phyloP scores from a whole-genome alignment of 2,113 vertebrate genomes.

The Oncorhynchus tshawytscha region DNA sequence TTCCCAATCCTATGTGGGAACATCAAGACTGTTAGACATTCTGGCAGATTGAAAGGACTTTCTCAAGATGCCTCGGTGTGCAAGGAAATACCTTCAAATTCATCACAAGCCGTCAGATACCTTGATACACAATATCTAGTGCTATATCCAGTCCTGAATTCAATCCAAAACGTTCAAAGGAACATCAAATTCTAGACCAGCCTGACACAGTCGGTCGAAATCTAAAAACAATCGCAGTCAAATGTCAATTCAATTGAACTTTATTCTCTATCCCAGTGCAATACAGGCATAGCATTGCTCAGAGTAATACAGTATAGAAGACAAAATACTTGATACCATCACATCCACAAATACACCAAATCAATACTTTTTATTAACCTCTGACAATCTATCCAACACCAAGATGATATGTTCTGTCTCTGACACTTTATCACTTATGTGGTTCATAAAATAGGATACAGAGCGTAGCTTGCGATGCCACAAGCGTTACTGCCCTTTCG shows the following conservation, averaged over 20 bases:
- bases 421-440: not conserved
- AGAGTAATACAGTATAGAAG: not conserved
- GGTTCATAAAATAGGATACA: slow-evolving; percentile 73
- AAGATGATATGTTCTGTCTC: not conserved
- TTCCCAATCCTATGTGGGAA: not conserved
- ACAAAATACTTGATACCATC: not conserved
- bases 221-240: too few species aligned
- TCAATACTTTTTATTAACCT: not conserved
- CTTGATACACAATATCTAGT: too few species aligned
- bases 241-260: not conserved
- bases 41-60: not conserved
- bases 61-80: too few species aligned
- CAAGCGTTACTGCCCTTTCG: slow-evolving; percentile 70
- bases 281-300: not conserved
- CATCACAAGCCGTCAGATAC: too few species aligned
- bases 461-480: slow-evolving; percentile 74
- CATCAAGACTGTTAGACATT: not conserved
- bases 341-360: not conserved
- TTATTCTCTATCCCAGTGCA: not conserved
- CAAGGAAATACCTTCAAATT: too few species aligned
- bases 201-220: too few species aligned
- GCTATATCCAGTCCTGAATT: too few species aligned
- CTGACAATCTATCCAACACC: not conserved
- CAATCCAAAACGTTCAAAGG: too few species aligned
- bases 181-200: too few species aligned